Base-by-base conservation (phyloP, 2,113 vertebrate species). In the Apteryx mantelli region DNA sequence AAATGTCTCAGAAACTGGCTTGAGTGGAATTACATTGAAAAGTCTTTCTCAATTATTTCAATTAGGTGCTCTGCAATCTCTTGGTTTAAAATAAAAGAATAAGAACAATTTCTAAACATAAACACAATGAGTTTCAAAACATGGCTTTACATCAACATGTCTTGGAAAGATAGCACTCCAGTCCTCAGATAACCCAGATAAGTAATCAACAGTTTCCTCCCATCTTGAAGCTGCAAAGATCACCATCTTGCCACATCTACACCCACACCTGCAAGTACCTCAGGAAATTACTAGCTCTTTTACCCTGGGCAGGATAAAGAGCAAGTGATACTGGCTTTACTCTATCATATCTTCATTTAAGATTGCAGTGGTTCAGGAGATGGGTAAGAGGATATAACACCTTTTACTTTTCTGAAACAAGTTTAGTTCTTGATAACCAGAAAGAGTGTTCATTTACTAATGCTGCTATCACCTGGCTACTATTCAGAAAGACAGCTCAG, bases 381-480 rank as follows among this genome's bases (percentile, higher is more conserved):
- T 75, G 63, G 56, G 93, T 55, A 71, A 90, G 77, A 94, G 73
- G 83, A 92, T 88, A 9, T 30, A 68, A 7, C 24, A 56, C 95
- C 96, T 97, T 97, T 97, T 97, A 94, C 95, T 97, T 97, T 97
- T 42, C 88, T 88, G 80, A 88, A 93, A 64, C 69, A 64, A 46
- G 46, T 73, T 60, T 48, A 58, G 50, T 38, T 93, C 86, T 84
- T 68, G 73, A 74, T 88, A 84, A 52, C 28, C 83, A 84, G 86
- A 30, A 93, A 74, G 60, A 48, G 4, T 26, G 69, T 95, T 93
- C 46, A 24, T 88, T 83, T 78, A 13, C 21, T 86, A 80, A 36
- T 63, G 30, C 52, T 85, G 36, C 44, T 88, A 9, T 69, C 63
- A 63, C 17, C 71, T 91, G 61, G 26, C 56, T 86, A 44, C 55